A percentile compares a stretch with the other conserved stretches of the same genome.
Conservation (phyloP, 1,140 invertebrate genomes). For the Diuraphis noxia region DNA sequence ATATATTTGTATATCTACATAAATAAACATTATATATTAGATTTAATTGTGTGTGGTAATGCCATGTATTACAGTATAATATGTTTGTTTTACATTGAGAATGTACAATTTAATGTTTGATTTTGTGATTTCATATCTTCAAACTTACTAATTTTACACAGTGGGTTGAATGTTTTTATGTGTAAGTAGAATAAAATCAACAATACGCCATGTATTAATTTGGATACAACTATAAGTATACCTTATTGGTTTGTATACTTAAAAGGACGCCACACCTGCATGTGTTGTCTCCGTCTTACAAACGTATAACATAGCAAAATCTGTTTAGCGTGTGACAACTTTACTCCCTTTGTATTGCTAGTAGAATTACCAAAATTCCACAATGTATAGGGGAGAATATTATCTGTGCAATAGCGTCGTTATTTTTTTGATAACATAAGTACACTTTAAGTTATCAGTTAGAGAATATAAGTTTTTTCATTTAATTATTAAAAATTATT, state of each 20-base stretch:
- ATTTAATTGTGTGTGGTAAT: neutral
- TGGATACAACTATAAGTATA: neutral
- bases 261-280: too few relatives aligned
- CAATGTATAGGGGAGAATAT: too few relatives aligned
- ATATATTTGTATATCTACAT: neutral
- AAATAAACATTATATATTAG: constrained; percentile 8
- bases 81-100: neutral
- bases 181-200: neutral
- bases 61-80: neutral
- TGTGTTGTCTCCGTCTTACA: too few relatives aligned
- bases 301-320: too few relatives aligned
- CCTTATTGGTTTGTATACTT: neutral
- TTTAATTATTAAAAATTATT: too few relatives aligned
- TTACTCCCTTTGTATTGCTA: too few relatives aligned
- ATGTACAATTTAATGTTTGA: neutral
- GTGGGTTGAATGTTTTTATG: neutral
- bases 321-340: too few relatives aligned
- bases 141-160: neutral
- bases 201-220: neutral
- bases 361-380: too few relatives aligned
- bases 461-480: too few relatives aligned
- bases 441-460: too few relatives aligned
- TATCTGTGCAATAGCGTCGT: too few relatives aligned
- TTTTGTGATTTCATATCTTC: neutral
- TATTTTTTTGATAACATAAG: too few relatives aligned